Base-by-base conservation (phyloP, 2,888 invertebrate genomes). In the Acleris sparsana region DNA sequence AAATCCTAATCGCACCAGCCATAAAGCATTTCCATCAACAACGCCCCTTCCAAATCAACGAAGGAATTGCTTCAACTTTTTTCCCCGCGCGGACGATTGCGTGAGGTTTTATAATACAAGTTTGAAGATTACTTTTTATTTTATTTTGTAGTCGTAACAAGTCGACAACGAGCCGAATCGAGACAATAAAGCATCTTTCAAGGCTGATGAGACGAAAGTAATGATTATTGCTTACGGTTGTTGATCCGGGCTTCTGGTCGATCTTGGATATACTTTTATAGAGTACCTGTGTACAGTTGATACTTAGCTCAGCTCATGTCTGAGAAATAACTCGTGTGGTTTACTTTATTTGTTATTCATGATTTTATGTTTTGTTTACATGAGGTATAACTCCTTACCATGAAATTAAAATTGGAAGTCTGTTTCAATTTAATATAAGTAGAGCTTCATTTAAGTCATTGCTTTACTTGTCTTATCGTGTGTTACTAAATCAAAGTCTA, bases 191-290 rank as follows among this genome's bases (percentile, higher is more conserved):
- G 78, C 85, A 85, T 89, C 80, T 87, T 84, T 85, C 88, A 86
- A 90, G 87, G 82, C 80, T 89, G 90, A 89, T 88, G 89, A 87
- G 86, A 79, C 79, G 79, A 78, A 79, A 80, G 84, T 91, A 90
- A 91, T 90, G 89, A 90, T 89, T 87, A 89, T 88, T 90, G 86
- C 87, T 83, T 83, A 85, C 87, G 87, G 86, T 85, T 86, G 84
- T 86, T 87, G 86, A 80, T 84, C 82, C 76, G 82, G 77, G 85
- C 85, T 86, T 83, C 86, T 86, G 86, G 78, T 76, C 75, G 73
- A 75, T 75, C 79, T 73, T 69, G 18, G 44, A 39, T 39, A 3
- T 66, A 61, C 52, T 76, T 79, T 79, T 85, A 72, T 78, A 73
- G 72, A 65, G 71, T 75, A 72, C 67, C 71, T 20, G 29, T 17